Conservation (phyloP, 2,888 invertebrate genomes). For the Odontocolon sp. region DNA sequence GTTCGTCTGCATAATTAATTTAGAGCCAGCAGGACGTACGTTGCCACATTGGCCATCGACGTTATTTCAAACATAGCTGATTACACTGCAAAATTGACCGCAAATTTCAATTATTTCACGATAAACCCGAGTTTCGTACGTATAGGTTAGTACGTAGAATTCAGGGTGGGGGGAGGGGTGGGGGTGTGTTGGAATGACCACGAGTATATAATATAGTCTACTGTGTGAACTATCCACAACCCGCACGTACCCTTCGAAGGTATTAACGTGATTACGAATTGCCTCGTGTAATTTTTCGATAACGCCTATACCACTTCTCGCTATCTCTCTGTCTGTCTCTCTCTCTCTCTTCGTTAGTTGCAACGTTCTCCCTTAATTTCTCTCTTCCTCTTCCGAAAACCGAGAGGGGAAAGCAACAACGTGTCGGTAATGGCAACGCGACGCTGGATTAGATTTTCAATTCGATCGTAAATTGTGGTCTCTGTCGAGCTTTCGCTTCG, state of each 20-base stretch:
- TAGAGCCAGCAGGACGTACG: conserved; percentile 63
- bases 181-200: conserved; percentile 62
- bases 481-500: conserved; percentile 11
- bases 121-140: conserved; percentile 66
- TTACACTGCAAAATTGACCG: conserved; percentile 77
- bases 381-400: not conserved
- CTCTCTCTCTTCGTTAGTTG: not conserved
- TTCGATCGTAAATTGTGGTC: conserved; percentile 69
- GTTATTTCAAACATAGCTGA: conserved; percentile 77
- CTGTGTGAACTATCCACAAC: not conserved
- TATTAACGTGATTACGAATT: conserved; percentile 64
- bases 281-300: conserved; percentile 69
- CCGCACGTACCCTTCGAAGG: conserved; percentile 62
- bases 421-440: conserved; percentile 64
- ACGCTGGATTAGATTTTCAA: conserved; percentile 69
- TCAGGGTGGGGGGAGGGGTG: too few relatives aligned
- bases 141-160: conserved; percentile 10
- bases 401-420: conserved; percentile 52
- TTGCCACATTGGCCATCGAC: conserved; percentile 71
- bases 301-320: conserved; percentile 42
- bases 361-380: conserved; percentile 32
- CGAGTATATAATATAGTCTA: not conserved
- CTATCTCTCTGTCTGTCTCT: conserved; percentile 8
- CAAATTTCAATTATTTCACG: conserved; percentile 78
- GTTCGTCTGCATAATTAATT: conserved; percentile 78